Base-by-base conservation (phyloP, 2,888 invertebrate genomes). In the Drosophila monieri region DNA sequence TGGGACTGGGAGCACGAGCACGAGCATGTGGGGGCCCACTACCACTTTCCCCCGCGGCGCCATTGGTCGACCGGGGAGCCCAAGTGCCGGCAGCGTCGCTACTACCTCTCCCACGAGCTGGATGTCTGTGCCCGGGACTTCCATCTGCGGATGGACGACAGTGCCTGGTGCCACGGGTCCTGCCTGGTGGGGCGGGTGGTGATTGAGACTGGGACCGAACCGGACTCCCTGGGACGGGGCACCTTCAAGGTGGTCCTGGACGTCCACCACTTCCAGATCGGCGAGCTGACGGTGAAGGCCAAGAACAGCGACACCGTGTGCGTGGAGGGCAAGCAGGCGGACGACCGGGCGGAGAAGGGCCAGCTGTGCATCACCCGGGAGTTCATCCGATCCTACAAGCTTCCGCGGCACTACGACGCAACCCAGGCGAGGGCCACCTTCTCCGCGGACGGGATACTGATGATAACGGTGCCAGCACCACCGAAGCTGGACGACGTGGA, bases 371-470 rank as follows among this genome's bases (percentile, higher is more conserved):
- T 90, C 32, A 88, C 89, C n/a, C 88, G 85, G 9, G 87, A 90
- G 49, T 90, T 90, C 39, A 85, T 86, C 15, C 81, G 91, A 5
- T 87, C 88, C 76, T 90, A 90, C 62, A 89, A 89, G 77, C 77
- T 90, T 72, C 90, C 90, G 0, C 77, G 90, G 5, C 88, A 89
- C 69, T 90, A 90, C 25, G 90, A 90, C 73, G 89, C 90, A 46
- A 88, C 90, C 9, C 80, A 72, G 69, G 90, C 91, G 10, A 77
- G 79, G 56, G 89, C 91, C 27, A 88, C 88, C 3, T 78, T 90
- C 51, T 90, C 91, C 37, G 89, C 88, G 14, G 90, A 90, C 58
- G 91, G 90, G 54, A 89, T 90, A 67, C 77, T 90, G n/a, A 85
- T 89, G 68, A 85, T 90, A 14, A 87, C 80, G 73, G 90, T 91